Conservation (phyloP, 2,888 invertebrate genomes). For the Chrysopilus asiliformis region DNA sequence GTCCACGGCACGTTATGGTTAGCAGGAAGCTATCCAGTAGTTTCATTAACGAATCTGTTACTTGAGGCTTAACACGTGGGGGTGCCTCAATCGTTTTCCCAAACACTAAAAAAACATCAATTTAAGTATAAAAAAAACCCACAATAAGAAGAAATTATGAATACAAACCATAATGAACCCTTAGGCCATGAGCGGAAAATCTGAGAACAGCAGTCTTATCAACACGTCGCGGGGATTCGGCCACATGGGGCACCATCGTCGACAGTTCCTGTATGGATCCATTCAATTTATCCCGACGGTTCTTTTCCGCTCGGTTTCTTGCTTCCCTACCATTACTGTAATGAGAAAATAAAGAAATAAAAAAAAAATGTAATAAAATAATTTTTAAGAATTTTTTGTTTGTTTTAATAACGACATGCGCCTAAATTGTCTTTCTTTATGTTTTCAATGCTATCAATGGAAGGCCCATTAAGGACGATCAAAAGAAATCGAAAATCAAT, state of each 20-base stretch:
- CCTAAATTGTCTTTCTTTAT: too few relatives aligned
- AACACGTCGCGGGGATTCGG: constrained; percentile 66
- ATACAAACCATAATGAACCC: constrained; percentile 52
- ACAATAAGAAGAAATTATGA: background rate
- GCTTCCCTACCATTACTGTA: constrained; percentile 57
- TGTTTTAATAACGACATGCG: too few relatives aligned
- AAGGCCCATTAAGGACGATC: too few relatives aligned
- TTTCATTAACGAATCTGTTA: constrained; percentile 49
- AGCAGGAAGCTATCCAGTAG: constrained; percentile 68
- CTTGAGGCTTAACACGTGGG: constrained; percentile 36
- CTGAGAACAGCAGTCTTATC: constrained; percentile 86
- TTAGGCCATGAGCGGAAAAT: constrained; percentile 71
- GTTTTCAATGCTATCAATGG: too few relatives aligned
- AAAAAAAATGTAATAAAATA: too few relatives aligned
- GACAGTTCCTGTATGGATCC: constrained; percentile 71
- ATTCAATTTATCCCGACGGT: constrained; percentile 79
- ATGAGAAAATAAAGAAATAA: constrained; percentile 13
- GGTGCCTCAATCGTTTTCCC: constrained; percentile 40
- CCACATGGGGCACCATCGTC: constrained; percentile 68
- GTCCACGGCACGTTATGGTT: constrained; percentile 64
- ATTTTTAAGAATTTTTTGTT: too few relatives aligned
- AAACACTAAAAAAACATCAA: constrained; percentile 41
- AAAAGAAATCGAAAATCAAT: too few relatives aligned
- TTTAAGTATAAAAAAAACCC: constrained; percentile 1
- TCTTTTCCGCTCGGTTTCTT: constrained; percentile 82